These are phyloP conservation scores for Bombycilla garrulus DNA, from an alignment of 2,113 vertebrate genomes.

Conservation along the genomic window DNA sequence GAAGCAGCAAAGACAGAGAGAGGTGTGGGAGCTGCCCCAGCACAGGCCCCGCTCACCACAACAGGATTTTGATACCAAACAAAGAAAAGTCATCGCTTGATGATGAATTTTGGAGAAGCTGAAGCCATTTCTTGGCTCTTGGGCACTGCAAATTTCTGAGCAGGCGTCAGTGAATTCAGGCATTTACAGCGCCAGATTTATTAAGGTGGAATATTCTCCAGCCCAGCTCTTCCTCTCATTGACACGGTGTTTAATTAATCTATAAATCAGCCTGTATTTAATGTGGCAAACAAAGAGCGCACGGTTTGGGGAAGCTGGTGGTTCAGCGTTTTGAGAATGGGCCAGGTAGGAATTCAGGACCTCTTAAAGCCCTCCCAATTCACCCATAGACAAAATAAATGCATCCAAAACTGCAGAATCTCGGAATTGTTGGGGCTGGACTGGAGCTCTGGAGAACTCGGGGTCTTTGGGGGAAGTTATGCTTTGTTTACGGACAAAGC, in stretches of 20 bases:
- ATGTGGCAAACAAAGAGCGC: neutral
- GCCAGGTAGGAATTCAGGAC: neutral
- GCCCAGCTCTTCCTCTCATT: neutral
- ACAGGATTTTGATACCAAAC: neutral
- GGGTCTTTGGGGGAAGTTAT: neutral
- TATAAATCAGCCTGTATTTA: neutral
- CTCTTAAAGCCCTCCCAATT: neutral
- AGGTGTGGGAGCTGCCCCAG: neutral
- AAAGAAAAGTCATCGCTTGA: accelerated
- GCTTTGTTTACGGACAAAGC: neutral
- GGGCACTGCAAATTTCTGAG: neutral
- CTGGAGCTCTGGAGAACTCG: neutral
- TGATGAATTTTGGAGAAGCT: neutral
- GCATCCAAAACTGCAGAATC: neutral
- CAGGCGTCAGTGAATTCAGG: neutral
- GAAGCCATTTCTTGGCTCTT: neutral
- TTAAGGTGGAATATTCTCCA: neutral
- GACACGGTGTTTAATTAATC: neutral
- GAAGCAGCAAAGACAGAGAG: neutral
- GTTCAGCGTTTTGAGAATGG: neutral
- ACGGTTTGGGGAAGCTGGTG: neutral
- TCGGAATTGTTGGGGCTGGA: neutral
- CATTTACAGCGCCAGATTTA: neutral
- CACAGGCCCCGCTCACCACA: accelerated
- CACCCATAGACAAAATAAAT: neutral